phyloP scores from a whole-genome alignment of 2,797 vertebrate genomes.

The Clarias laeviceps region DNA sequence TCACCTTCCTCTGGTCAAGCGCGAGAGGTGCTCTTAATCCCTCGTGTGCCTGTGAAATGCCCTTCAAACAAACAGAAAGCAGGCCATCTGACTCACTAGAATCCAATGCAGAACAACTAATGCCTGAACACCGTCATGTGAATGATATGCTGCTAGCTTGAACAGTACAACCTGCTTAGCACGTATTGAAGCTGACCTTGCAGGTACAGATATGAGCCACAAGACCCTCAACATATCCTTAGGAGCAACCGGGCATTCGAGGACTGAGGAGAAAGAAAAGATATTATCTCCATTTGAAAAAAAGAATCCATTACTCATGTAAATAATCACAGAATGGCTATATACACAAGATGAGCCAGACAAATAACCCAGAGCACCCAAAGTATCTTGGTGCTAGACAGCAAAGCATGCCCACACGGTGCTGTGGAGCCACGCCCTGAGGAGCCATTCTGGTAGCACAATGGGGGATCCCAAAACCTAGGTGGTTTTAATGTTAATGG shows the following conservation, averaged over 20 bases:
- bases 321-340: slow-evolving; percentile 24
- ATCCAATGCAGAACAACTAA: slow-evolving; percentile 9
- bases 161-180: slow-evolving; percentile 1
- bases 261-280: no score
- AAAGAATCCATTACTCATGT: slow-evolving; percentile 13
- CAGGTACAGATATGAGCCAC: background rate
- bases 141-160: slow-evolving; percentile 14
- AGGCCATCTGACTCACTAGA: slow-evolving; percentile 39
- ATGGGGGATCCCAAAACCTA: no score
- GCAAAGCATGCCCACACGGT: no score
- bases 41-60: slow-evolving; percentile 35
- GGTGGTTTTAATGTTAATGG: no score
- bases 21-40: slow-evolving; percentile 25
- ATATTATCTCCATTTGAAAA: background rate
- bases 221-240: slow-evolving; percentile 29
- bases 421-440: no score
- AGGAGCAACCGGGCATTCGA: background rate
- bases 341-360: no score
- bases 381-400: no score
- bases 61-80: slow-evolving; percentile 11
- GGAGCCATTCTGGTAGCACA: no score
- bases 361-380: no score
- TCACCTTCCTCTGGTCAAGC: slow-evolving; percentile 26
- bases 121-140: slow-evolving; percentile 22
- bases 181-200: slow-evolving; percentile 28